phyloP scores from a whole-genome alignment of 2,888 invertebrate species.

The Pegoplata infirma region DNA sequence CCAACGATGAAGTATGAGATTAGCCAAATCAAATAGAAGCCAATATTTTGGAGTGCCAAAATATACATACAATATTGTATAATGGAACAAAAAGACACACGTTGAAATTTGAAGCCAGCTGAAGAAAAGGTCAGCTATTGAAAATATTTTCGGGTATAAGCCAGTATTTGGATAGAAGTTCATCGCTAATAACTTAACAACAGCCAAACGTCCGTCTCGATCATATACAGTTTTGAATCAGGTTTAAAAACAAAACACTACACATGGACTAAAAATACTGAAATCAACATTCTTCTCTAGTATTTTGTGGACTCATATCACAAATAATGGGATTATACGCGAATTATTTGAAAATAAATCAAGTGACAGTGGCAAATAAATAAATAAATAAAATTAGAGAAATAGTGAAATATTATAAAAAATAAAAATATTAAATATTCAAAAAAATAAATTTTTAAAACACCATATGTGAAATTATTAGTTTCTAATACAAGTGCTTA shows the following conservation, averaged over 20 bases:
- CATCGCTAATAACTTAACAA: constrained; percentile 58
- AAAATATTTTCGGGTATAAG: constrained; percentile 54
- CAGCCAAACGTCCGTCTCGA: constrained; percentile 76
- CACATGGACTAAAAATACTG: constrained; percentile 33
- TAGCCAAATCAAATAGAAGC: constrained; percentile 76
- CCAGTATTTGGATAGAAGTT: constrained; percentile 59
- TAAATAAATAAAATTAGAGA: background rate
- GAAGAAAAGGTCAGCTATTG: constrained; percentile 53
- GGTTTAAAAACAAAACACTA: constrained; percentile 32
- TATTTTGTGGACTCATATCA: constrained; percentile 34
- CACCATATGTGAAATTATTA: background rate
- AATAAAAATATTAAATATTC: background rate
- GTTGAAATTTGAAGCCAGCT: constrained; percentile 18
- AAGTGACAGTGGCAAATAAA: constrained; percentile 1
- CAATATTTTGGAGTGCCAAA: constrained; percentile 63
- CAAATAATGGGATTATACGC: constrained; percentile 56
- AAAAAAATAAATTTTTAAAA: background rate
- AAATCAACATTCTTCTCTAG: constrained; percentile 32
- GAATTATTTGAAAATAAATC: constrained; percentile 31
- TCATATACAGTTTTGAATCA: constrained; percentile 72
- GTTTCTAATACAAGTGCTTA: background rate
- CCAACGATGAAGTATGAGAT: constrained; percentile 67
- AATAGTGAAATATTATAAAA: constrained; percentile 29
- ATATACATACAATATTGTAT: constrained; percentile 51
- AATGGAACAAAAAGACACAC: constrained; percentile 40